Conservation (phyloP, 1,140 invertebrate genomes). For the Magallana angulata region DNA sequence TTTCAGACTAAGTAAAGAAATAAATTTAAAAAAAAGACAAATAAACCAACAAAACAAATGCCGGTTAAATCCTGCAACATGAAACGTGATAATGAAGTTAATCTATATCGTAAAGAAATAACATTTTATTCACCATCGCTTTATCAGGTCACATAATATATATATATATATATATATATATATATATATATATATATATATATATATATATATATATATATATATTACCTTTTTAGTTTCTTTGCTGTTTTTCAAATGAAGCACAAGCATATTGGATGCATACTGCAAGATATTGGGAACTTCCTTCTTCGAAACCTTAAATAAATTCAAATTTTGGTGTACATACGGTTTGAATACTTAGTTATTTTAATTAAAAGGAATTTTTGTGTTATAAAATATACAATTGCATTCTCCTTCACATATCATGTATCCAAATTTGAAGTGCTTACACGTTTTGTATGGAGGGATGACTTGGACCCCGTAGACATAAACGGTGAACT, state of each 20-base stretch:
- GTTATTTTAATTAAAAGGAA: too few relatives aligned
- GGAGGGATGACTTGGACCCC: neutral
- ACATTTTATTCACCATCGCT: too few relatives aligned
- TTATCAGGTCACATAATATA: neutral
- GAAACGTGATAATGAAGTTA: too few relatives aligned
- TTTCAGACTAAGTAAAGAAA: too few relatives aligned
- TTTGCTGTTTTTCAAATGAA: constrained; percentile 13
- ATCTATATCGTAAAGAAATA: too few relatives aligned
- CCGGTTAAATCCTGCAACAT: too few relatives aligned
- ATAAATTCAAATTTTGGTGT: neutral
- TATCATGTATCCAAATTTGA: too few relatives aligned
- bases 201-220: neutral
- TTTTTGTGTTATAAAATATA: too few relatives aligned
- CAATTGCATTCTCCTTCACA: too few relatives aligned
- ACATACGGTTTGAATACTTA: too few relatives aligned
- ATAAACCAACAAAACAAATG: too few relatives aligned
- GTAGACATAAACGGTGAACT: neutral
- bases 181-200: neutral
- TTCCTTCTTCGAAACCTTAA: neutral
- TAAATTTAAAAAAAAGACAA: too few relatives aligned
- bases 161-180: neutral
- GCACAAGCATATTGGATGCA: constrained; percentile 28
- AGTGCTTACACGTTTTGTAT: neutral
- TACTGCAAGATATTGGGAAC: constrained; percentile 26
- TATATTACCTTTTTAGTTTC: neutral